Conservation (phyloP, 1,140 invertebrate genomes). For the Cydia splendana region DNA sequence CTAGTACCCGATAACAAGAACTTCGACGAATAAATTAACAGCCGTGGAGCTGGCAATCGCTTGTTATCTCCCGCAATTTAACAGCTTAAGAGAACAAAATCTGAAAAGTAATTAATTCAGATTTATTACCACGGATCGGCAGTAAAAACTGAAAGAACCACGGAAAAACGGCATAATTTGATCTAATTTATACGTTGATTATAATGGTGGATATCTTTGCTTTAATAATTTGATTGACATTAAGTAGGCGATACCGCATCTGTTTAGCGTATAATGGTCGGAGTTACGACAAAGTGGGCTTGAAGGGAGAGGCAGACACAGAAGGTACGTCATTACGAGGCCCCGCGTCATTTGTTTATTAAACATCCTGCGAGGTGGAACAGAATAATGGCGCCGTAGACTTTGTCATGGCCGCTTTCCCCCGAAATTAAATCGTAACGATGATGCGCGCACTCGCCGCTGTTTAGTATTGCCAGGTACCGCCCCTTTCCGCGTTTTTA, state of each 20-base stretch:
- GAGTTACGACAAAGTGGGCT: slow-evolving; percentile 56
- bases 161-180: slow-evolving; percentile 25
- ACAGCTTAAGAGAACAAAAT: slow-evolving; percentile 57
- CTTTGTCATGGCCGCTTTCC: slow-evolving; percentile 74
- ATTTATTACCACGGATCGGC: slow-evolving; percentile 44
- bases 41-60: slow-evolving; percentile 56
- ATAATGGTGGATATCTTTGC: slow-evolving; percentile 4
- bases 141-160: slow-evolving; percentile 39
- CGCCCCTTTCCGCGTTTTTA: not conserved
- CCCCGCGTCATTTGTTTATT: slow-evolving; percentile 77
- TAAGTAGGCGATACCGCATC: slow-evolving; percentile 44
- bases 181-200: slow-evolving; percentile 31
- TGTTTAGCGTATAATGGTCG: slow-evolving; percentile 37
- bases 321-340: slow-evolving; percentile 64
- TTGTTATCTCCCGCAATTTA: slow-evolving; percentile 68
- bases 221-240: slow-evolving; percentile 29
- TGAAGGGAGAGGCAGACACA: slow-evolving; percentile 47
- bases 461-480: slow-evolving; percentile 1
- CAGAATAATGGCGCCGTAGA: slow-evolving; percentile 72
- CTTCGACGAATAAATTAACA: slow-evolving; percentile 66
- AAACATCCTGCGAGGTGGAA: slow-evolving; percentile 76
- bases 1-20: slow-evolving; percentile 57
- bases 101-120: slow-evolving; percentile 55
- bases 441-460: slow-evolving; percentile 68
- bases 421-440: slow-evolving; percentile 77